Percentiles rank a stretch among this genome's conserved stretches.
Conservation (phyloP, 2,113 vertebrate species). For the Dissostichus mawsoni region DNA sequence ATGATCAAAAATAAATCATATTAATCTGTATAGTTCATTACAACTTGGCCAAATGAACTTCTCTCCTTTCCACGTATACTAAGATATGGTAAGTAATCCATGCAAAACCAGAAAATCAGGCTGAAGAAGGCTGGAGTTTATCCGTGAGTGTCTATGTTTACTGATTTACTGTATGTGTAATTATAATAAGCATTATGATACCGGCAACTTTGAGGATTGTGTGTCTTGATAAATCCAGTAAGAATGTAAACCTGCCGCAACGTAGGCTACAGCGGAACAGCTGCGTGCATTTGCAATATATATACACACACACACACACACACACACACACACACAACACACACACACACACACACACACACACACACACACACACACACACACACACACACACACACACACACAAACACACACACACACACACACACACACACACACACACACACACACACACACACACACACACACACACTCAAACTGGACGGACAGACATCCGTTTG, state of each 20-base stretch:
- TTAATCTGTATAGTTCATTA: background rate
- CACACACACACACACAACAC: conserved; percentile 32
- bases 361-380: conserved; percentile 32
- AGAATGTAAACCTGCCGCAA: conserved; percentile 82
- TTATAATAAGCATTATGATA: conserved; percentile 75
- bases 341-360: conserved; percentile 28
- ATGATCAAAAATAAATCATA: background rate
- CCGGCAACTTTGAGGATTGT: conserved; percentile 77
- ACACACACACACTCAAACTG: conserved; percentile 21
- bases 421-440: conserved; percentile 38
- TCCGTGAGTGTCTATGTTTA: conserved; percentile 29
- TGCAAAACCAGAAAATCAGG: background rate
- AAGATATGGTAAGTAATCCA: background rate
- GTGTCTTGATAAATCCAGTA: conserved; percentile 82
- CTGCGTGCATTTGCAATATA: conserved; percentile 74
- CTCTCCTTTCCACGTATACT: background rate
- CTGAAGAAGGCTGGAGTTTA: background rate
- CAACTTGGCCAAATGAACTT: background rate
- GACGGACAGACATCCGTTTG: conserved; percentile 77
- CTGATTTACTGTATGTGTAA: conserved; percentile 38
- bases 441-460: conserved; percentile 33
- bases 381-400: conserved; percentile 29
- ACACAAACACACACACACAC: too few species aligned
- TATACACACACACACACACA: conserved; percentile 33
- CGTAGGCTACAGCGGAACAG: conserved; percentile 71